Conservation (phyloP, 2,797 vertebrate species). For the Eupleurogrammus muticus region DNA sequence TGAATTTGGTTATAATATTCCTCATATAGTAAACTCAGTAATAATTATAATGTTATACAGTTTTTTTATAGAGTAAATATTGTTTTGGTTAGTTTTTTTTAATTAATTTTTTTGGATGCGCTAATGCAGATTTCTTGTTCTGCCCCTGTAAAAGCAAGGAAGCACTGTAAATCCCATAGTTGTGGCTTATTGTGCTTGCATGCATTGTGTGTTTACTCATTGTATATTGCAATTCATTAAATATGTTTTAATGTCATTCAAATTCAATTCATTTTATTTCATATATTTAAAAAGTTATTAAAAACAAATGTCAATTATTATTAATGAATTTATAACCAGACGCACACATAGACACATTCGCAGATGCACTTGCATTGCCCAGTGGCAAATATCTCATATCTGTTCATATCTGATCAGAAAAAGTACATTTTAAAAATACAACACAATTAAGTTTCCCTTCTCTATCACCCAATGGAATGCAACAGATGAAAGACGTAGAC, state of each 20-base stretch:
- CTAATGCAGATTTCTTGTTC: conserved; percentile 37
- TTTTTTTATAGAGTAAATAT: too few species aligned
- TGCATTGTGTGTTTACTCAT: conserved; percentile 18
- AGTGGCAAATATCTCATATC: too few species aligned
- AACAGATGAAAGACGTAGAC: too few species aligned
- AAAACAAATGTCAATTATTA: too few species aligned
- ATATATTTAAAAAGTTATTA: background rate
- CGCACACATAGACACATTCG: too few species aligned
- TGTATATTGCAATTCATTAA: conserved; percentile 6
- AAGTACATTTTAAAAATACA: too few species aligned
- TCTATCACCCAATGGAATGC: too few species aligned
- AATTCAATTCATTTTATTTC: background rate
- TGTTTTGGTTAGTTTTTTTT: background rate
- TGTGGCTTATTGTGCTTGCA: conserved; percentile 1
- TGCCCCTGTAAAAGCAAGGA: conserved; percentile 15
- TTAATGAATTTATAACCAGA: too few species aligned
- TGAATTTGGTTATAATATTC: conserved; percentile 3
- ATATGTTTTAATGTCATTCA: conserved; percentile 4
- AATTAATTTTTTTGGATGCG: conserved; percentile 8
- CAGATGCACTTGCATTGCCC: too few species aligned
- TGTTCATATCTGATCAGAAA: too few species aligned
- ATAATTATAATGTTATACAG: too few species aligned
- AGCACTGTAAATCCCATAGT: conserved; percentile 35
- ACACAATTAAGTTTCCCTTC: too few species aligned
- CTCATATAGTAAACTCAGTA: background rate